A percentile compares a stretch with the other conserved stretches of the same genome.
Conservation (phyloP, 2,888 invertebrate species). For the Antheraea assamensis region DNA sequence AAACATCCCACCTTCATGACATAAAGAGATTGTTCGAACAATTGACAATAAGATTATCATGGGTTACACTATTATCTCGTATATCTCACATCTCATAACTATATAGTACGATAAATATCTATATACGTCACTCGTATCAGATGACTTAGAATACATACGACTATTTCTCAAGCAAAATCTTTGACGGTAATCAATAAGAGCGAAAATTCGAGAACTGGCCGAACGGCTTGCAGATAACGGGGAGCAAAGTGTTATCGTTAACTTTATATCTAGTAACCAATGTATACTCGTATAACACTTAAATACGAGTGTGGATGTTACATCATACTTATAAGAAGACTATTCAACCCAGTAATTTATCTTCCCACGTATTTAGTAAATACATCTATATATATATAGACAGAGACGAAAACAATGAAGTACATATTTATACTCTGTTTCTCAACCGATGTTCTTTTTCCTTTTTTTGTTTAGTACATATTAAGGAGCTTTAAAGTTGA, state of each 20-base stretch:
- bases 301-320: not conserved
- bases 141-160: not conserved
- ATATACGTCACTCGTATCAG: not conserved
- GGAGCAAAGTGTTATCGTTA: slow-evolving; percentile 21
- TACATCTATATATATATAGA: no score
- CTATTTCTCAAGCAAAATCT: not conserved
- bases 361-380: not conserved
- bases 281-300: slow-evolving; percentile 14
- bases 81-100: no score
- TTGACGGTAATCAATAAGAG: not conserved
- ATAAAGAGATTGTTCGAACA: no score
- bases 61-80: no score
- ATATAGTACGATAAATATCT: not conserved
- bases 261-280: not conserved
- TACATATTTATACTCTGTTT: no score
- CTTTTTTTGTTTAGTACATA: no score
- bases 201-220: not conserved
- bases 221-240: not conserved
- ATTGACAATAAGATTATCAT: no score
- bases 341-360: not conserved
- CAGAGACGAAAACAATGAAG: no score
- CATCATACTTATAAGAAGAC: slow-evolving; percentile 13
- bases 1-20: no score
- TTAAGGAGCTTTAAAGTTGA: no score
- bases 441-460: no score